These are phyloP conservation scores for Polyergus mexicanus DNA, from an alignment of 1,140 invertebrate species.

Conservation along the genomic window DNA sequence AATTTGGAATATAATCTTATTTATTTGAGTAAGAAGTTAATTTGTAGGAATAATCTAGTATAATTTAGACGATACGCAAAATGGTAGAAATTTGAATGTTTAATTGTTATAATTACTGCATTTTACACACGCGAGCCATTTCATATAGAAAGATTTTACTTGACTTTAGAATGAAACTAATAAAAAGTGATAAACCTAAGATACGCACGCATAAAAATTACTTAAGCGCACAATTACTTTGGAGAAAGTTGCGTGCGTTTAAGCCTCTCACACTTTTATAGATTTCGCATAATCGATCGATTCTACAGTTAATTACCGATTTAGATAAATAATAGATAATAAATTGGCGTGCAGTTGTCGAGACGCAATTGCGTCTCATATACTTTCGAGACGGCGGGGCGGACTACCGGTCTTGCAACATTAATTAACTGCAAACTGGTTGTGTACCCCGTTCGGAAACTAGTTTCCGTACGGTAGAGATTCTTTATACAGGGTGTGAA, in stretches of 20 bases:
- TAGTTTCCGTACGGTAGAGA: conserved; percentile 66
- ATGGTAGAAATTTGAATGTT: too few species aligned
- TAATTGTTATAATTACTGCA: not conserved
- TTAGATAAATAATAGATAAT: conserved; percentile 25
- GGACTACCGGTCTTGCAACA: conserved; percentile 68
- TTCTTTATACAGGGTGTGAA: conserved; percentile 36
- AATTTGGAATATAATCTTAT: not conserved
- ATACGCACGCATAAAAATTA: too few species aligned
- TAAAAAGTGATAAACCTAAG: not conserved
- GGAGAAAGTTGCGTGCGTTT: conserved; percentile 10
- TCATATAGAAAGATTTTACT: not conserved
- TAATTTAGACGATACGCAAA: not conserved
- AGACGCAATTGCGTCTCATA: conserved; percentile 41
- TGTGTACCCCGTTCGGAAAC: conserved; percentile 49
- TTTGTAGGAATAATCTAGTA: not conserved
- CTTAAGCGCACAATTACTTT: not conserved
- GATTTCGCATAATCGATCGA: not conserved
- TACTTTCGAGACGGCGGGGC: conserved; percentile 34
- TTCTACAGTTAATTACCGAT: conserved; percentile 13
- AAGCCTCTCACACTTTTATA: not conserved
- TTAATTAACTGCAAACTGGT: conserved; percentile 76
- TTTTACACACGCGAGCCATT: not conserved
- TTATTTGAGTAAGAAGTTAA: not conserved
- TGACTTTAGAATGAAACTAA: not conserved
- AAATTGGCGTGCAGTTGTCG: not conserved